These are phyloP conservation scores for Arrhamphus sclerolepis DNA, from an alignment of 2,797 vertebrate species.

Conservation along the genomic window DNA sequence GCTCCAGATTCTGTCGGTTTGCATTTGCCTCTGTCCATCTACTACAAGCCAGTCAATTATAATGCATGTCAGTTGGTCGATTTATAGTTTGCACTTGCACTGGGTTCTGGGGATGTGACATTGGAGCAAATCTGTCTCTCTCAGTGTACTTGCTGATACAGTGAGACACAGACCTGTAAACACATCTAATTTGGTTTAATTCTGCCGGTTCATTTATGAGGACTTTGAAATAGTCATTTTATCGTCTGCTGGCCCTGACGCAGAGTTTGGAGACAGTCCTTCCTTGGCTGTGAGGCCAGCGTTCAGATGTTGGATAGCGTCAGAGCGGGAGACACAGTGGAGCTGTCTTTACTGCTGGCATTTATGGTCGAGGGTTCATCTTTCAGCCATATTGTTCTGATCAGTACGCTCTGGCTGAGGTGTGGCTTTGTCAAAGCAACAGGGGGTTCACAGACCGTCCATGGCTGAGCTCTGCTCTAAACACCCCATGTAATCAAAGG, in stretches of 20 bases:
- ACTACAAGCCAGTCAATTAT: slow-evolving; percentile 66
- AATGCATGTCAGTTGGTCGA: slow-evolving; percentile 72
- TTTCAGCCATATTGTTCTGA: slow-evolving; percentile 81
- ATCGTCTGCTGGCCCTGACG: slow-evolving; percentile 58
- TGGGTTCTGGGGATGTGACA: slow-evolving; percentile 66
- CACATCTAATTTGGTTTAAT: slow-evolving; percentile 60
- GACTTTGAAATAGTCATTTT: slow-evolving; percentile 67
- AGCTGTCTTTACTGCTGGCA: slow-evolving; percentile 75
- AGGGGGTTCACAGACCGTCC: slow-evolving; percentile 52
- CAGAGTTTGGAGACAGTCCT: slow-evolving; percentile 43
- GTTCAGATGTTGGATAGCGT: slow-evolving; percentile 72
- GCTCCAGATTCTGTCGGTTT: slow-evolving; percentile 55
- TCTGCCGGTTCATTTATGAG: slow-evolving; percentile 67
- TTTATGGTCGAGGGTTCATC: slow-evolving; percentile 72
- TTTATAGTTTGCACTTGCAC: slow-evolving; percentile 71
- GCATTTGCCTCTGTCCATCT: slow-evolving; percentile 73
- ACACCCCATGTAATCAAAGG: slow-evolving; percentile 73
- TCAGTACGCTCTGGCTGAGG: slow-evolving; percentile 64
- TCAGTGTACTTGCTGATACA: slow-evolving; percentile 30
- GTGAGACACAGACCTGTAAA: slow-evolving; percentile 61
- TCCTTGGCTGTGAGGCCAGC: slow-evolving; percentile 63
- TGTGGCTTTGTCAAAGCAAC: slow-evolving; percentile 71
- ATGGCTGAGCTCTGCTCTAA: slow-evolving; percentile 55
- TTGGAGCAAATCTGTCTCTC: slow-evolving; percentile 53
- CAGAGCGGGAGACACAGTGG: slow-evolving; percentile 68